Evolutionary conservation across 2,888 invertebrate species (phyloP), one percentile per base, ranked within the genome.

Genomic region (Diloba caeruleocephala): DNA sequence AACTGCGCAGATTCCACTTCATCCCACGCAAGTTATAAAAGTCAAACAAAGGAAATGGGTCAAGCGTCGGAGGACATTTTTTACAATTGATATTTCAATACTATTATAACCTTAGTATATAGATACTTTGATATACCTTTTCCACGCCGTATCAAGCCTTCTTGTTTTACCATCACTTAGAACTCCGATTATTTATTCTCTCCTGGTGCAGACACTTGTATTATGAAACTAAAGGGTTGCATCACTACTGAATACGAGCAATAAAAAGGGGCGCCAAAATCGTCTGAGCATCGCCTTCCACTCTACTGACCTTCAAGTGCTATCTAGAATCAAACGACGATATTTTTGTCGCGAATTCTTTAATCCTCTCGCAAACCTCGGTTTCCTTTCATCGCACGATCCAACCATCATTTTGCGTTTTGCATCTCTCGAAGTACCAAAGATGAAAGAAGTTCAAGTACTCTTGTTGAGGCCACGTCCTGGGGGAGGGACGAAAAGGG

Each of bases 391-490:
- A 78, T 68, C 69, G 52, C 60, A 72, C 62, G 74, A 74, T 56
- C 62, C 71, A 46, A 63, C 73, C 74, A 78, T 74, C 72, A 66
- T 77, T 78, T 81, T 76, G 54, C 74, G 72, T 78, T 82, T 79
- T 79, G 74, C 75, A 75, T 79, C 76, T 68, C 71, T 81, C 77
- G 67, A 74, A 73, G 81, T 80, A 79, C 76, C 71, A 59, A 82
- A 87, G 85, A 88, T 89, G 85, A 89, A 89, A 87, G 87, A 84
- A 81, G 74, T 82, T 88, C 71, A 79, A 89, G 88, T 79, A 80
- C 79, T 78, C 84, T 84, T 67, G 67, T 71, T 71, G 75, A 79
- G 80, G 75, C 77, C 78, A 45, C 74, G 79, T 78, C 77, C 73
- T 75, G 75, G 71, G 64, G 74, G 80, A 79, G 73, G 69, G 60